Evolutionary conservation across 2,113 vertebrate species (phyloP).

Genomic region (Clarias gariepinus): DNA sequence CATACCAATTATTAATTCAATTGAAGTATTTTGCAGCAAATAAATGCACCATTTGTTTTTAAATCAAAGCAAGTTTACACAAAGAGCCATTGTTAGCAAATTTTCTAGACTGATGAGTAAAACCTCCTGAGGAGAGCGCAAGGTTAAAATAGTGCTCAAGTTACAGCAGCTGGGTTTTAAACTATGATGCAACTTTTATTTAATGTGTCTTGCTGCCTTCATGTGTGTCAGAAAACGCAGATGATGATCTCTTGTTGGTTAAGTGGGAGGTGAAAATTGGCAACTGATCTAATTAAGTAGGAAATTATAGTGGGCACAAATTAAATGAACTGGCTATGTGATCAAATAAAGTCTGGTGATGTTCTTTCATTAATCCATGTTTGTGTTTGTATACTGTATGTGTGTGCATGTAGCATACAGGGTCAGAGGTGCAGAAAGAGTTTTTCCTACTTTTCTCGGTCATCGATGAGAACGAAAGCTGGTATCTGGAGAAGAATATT

Average conservation of each 20-base stretch:
- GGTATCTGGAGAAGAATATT: conserved; percentile 84
- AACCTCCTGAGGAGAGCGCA: background rate
- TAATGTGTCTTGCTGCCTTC: no score
- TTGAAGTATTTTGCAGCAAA: background rate
- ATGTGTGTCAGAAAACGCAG: no score
- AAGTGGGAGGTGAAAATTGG: no score
- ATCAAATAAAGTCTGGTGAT: background rate
- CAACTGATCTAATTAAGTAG: background rate
- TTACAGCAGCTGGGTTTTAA: background rate
- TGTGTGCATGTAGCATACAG: conserved; percentile 65
- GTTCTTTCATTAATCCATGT: background rate
- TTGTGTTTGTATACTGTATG: conserved; percentile 12
- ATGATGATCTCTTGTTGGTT: background rate
- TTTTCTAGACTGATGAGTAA: background rate
- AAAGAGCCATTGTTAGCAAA: background rate
- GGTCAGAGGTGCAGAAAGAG: conserved; percentile 78
- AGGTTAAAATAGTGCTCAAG: background rate
- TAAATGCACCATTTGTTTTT: background rate
- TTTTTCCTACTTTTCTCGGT: conserved; percentile 91
- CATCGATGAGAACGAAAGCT: conserved; percentile 91
- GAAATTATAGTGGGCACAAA: background rate
- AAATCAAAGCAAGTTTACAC: background rate
- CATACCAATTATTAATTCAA: background rate
- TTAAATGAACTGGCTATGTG: background rate
- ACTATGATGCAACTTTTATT: no score